phyloP scores from a whole-genome alignment of 1,140 invertebrate species.

The Archivesica marissinica region DNA sequence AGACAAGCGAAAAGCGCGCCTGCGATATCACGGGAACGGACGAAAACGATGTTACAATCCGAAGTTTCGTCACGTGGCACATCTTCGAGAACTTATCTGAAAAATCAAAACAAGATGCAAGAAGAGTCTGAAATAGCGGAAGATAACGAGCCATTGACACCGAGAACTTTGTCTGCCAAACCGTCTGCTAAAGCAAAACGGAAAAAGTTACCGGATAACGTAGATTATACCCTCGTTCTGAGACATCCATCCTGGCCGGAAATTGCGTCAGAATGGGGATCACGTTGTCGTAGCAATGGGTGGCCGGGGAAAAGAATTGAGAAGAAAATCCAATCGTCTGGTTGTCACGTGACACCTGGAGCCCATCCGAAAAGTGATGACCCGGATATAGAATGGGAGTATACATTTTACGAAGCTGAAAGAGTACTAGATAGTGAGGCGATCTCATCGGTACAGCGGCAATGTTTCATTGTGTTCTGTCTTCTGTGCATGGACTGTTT shows the following conservation, averaged over 20 bases:
- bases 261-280: conserved; percentile 41
- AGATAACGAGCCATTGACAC: conserved; percentile 40
- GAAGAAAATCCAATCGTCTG: conserved; percentile 39
- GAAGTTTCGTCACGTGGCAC: conserved; percentile 51
- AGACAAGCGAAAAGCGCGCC: conserved; percentile 56
- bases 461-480: conserved; percentile 59
- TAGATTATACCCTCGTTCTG: conserved; percentile 51
- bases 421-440: conserved; percentile 47
- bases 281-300: conserved; percentile 33
- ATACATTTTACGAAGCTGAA: conserved; percentile 55
- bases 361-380: conserved; percentile 48
- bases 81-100: conserved; percentile 48
- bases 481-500: conserved; percentile 40
- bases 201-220: conserved; percentile 51
- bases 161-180: conserved; percentile 26
- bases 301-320: conserved; percentile 58
- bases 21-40: conserved; percentile 35
- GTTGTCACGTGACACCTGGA: conserved; percentile 61
- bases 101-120: conserved; percentile 35
- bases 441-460: conserved; percentile 43
- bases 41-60: conserved; percentile 45
- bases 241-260: conserved; percentile 54
- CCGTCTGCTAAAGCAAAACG: conserved; percentile 32
- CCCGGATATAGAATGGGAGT: conserved; percentile 60
- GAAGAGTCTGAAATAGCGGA: conserved; percentile 41